Base-by-base conservation (phyloP, 2,888 invertebrate species). In the Pristionchus fissidentatus region DNA sequence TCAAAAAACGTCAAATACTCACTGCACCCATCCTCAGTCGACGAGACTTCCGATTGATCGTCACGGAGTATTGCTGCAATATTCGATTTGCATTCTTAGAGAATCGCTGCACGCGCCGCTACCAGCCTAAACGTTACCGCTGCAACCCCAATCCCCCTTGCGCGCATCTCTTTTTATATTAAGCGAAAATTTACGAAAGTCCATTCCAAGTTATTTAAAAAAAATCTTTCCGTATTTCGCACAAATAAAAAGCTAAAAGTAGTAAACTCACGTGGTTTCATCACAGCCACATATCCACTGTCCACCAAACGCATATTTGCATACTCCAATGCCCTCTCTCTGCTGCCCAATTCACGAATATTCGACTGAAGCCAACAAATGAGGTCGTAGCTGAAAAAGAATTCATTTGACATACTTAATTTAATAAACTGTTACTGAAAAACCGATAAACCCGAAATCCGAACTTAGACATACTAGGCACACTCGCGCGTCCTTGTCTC, bases 361-460 rank as follows among this genome's bases (percentile, higher is more conserved):
- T 80, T 80, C 57, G 55, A 22, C 32, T 80, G 80, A 57, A 80
- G 60, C 80, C 80, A 80, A 41, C 29, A 43, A 43, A 80, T 80
- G 41, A 80, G 60, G 22, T 80, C 80, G 80, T 80, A 80, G 49
- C 80, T 80, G 80, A 43, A 78, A 78, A n/a, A 13, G 4, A 66
- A 35, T 15, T 66, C 66, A 66, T n/a, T 66, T 29, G 29, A 4
- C 15, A 8, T 19, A 15, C 1, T 62, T 62, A 62, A 2, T 2
- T 32, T 22, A 19, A 3, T 19, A 7, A 15, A 13, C 29, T 13
- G 19, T 32, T 62, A 3, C 32, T 32, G 13, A 62, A 13, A 32
- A 13, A 29, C 13, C 26, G 32, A 10, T n/a, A 60, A n/a, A 32
- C 32, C 13, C 1, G 35, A 35, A 26, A 62, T 3, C 62, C 26